A percentile compares a stretch with the other conserved stretches of the same genome.
Evolutionary conservation across 2,797 vertebrate species (phyloP).

Genomic region (Botia almorhae): DNA sequence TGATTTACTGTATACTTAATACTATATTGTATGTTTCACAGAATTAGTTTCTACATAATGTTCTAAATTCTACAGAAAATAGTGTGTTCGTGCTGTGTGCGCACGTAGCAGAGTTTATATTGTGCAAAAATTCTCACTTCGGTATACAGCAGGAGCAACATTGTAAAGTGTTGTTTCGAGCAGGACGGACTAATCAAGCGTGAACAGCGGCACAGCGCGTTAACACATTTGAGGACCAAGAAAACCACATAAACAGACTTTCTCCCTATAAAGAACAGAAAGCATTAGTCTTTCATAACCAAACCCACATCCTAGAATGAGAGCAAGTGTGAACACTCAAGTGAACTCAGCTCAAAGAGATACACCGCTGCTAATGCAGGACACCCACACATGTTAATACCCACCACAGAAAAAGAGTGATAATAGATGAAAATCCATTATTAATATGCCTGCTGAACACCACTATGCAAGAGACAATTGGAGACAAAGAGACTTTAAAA

Average conservation of each 20-base stretch:
- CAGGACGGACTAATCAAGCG: conserved; percentile 57
- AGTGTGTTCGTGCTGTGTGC: not conserved
- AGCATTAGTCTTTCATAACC: conserved; percentile 53
- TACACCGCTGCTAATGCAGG: conserved; percentile 64
- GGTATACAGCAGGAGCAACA: conserved; percentile 70
- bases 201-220: conserved; percentile 63
- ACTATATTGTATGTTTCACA: not conserved
- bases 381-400: conserved; percentile 64
- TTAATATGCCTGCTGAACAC: conserved; percentile 30
- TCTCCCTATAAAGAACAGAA: conserved; percentile 27
- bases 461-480: conserved; percentile 1
- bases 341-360: conserved; percentile 68
- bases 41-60: not conserved
- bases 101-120: conserved; percentile 11
- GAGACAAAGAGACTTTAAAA: conserved; percentile 29
- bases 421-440: conserved; percentile 14
- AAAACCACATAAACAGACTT: conserved; percentile 47
- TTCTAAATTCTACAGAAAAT: not conserved
- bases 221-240: conserved; percentile 66
- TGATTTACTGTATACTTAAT: too few relatives aligned
- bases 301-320: conserved; percentile 45
- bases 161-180: conserved; percentile 58
- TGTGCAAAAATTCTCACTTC: conserved; percentile 49
- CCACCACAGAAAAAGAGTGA: conserved; percentile 20
- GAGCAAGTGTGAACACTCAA: conserved; percentile 56